Percentiles rank a stretch among this genome's conserved stretches.
Evolutionary conservation across 2,888 invertebrate genomes (phyloP).

Genomic region (Melinaea marsaeus): DNA sequence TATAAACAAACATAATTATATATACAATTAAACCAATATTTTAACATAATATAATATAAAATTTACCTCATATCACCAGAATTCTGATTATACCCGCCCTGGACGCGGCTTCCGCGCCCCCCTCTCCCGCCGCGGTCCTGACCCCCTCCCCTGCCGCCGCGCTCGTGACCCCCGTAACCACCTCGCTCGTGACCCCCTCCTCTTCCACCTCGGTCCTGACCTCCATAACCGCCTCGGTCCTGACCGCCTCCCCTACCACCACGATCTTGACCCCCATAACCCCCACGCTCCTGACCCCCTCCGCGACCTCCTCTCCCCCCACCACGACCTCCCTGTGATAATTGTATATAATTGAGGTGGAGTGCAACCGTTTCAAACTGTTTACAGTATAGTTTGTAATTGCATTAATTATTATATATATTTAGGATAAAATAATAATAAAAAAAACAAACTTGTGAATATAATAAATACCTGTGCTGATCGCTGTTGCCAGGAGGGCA

Average conservation of each 20-base stretch:
- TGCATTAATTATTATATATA: too few relatives aligned
- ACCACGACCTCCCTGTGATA: constrained; percentile 43
- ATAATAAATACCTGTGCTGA: constrained; percentile 33
- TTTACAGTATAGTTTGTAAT: too few relatives aligned
- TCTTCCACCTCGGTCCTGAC: constrained; percentile 40
- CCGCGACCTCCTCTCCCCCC: constrained; percentile 49
- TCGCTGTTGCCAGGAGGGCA: constrained; percentile 93
- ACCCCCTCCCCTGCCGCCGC: constrained; percentile 46
- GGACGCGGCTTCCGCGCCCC: constrained; percentile 52
- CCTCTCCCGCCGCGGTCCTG: constrained; percentile 36
- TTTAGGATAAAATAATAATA: not conserved
- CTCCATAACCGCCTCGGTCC: constrained; percentile 23
- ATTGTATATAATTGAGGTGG: too few relatives aligned
- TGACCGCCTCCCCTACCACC: constrained; percentile 35
- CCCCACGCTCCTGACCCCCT: constrained; percentile 37
- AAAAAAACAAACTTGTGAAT: not conserved
- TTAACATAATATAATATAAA: constrained; percentile 6
- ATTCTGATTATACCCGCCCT: constrained; percentile 56
- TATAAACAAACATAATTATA: not conserved
- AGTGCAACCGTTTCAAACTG: too few relatives aligned
- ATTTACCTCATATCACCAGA: constrained; percentile 46
- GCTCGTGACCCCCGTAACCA: constrained; percentile 46
- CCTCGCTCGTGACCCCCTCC: constrained; percentile 17
- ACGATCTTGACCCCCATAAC: constrained; percentile 27
- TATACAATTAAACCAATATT: not conserved